phyloP scores from a whole-genome alignment of 1,140 invertebrate genomes.

The Micrasema longulum region DNA sequence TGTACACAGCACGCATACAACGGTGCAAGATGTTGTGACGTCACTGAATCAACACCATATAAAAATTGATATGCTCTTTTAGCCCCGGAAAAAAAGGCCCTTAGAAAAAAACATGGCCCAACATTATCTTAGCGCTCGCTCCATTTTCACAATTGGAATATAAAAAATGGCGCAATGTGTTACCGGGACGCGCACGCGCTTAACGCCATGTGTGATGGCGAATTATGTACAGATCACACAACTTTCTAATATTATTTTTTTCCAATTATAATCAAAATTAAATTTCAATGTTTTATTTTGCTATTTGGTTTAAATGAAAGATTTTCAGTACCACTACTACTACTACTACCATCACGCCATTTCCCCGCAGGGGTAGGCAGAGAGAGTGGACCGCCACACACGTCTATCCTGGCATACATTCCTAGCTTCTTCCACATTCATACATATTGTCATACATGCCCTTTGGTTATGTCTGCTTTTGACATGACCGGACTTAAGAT shows the following conservation, averaged over 20 bases:
- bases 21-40: conserved; percentile 31
- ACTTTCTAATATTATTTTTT: not conserved
- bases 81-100: conserved; percentile 5
- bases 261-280: too few species aligned
- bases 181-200: conserved; percentile 44
- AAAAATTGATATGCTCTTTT: conserved; percentile 35
- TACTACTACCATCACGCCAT: not conserved
- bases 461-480: too few species aligned
- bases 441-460: too few species aligned
- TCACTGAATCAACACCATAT: conserved; percentile 26
- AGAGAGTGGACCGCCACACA: too few species aligned
- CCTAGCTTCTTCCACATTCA: too few species aligned
- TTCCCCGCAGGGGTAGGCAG: too few species aligned
- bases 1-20: not conserved
- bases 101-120: conserved; percentile 2
- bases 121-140: conserved; percentile 34
- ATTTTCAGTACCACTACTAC: not conserved
- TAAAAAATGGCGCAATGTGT: conserved; percentile 55
- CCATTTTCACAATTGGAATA: conserved; percentile 37
- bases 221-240: not conserved
- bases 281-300: too few species aligned
- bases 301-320: too few species aligned
- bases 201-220: conserved; percentile 50
- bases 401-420: too few species aligned
- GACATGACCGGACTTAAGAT: too few species aligned